Evolutionary conservation across 2,113 vertebrate species (phyloP).

Genomic region (Thymallus thymallus): DNA sequence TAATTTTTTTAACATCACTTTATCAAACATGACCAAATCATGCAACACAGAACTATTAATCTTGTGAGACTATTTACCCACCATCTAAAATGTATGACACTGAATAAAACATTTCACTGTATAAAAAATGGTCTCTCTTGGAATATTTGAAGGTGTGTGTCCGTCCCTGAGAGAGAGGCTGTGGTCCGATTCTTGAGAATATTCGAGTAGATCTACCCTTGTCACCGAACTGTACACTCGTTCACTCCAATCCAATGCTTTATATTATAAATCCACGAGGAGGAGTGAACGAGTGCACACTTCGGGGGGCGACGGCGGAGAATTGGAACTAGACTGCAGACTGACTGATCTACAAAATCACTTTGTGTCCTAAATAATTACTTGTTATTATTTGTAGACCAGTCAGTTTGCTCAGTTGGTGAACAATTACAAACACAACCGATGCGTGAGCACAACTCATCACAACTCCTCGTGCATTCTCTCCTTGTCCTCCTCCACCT

Average conservation of each 20-base stretch:
- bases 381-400: no score
- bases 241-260: no score
- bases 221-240: no score
- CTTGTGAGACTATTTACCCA: neutral
- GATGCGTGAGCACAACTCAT: constrained; percentile 33
- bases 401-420: no score
- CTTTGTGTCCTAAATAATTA: no score
- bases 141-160: constrained; percentile 22
- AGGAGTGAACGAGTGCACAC: no score
- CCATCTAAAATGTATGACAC: neutral
- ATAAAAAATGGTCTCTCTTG: constrained; percentile 35
- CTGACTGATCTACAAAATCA: no score
- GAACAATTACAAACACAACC: no score
- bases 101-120: neutral
- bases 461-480: constrained; percentile 87
- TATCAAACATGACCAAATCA: constrained; percentile 35
- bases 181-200: no score
- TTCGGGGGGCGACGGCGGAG: neutral
- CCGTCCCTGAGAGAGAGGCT: constrained; percentile 57
- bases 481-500: constrained; percentile 87
- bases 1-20: constrained; percentile 32
- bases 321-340: neutral
- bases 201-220: no score
- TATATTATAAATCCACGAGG: no score
- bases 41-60: constrained; percentile 18